These are phyloP conservation scores for Ondatra zibethicus DNA, from an alignment of 2,113 vertebrate genomes.

Conservation along the genomic window DNA sequence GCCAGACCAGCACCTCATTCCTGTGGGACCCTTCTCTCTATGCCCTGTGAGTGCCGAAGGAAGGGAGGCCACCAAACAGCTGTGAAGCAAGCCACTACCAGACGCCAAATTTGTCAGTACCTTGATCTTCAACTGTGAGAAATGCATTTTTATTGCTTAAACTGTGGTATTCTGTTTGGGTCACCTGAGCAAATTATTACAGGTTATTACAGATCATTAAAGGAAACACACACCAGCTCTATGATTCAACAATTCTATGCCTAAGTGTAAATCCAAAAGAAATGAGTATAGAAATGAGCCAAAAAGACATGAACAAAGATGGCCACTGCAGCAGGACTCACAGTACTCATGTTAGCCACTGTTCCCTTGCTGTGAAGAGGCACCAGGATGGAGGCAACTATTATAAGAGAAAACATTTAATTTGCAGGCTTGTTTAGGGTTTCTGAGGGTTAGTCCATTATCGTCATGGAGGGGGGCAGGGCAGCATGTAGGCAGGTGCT, in stretches of 20 bases:
- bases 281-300: not conserved
- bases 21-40: not conserved
- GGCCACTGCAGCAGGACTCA: not conserved
- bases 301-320: not conserved
- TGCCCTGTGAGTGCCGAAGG: not conserved
- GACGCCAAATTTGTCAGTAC: not conserved
- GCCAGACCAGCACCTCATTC: not conserved
- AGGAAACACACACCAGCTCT: not conserved
- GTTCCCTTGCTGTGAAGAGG: not conserved
- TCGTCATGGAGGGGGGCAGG: no score
- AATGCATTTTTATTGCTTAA: not conserved
- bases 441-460: no score
- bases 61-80: not conserved
- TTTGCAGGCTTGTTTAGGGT: no score
- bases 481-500: no score
- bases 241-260: not conserved
- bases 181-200: not conserved
- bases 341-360: not conserved
- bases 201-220: not conserved
- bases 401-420: not conserved
- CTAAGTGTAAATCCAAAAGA: conserved; percentile 9
- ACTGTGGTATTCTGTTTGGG: not conserved
- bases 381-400: not conserved
- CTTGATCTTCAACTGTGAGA: not conserved
- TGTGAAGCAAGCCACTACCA: not conserved